Evolutionary conservation across 1,140 invertebrate species (phyloP).

Genomic region (Calycopis cecrops): DNA sequence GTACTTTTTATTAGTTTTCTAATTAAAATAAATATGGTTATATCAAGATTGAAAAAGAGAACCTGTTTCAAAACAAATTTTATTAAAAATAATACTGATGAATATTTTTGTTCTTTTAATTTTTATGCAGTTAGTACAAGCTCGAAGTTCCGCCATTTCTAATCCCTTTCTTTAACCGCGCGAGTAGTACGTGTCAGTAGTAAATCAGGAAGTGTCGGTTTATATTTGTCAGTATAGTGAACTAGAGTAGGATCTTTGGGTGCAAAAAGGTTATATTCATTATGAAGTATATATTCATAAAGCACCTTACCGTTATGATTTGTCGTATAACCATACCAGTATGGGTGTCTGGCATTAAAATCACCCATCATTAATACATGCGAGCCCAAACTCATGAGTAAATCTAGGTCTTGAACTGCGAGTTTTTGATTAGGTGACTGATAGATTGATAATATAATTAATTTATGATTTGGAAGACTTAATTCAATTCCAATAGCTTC

Average conservation of each 20-base stretch:
- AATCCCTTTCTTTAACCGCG: no score
- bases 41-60: no score
- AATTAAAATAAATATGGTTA: no score
- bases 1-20: no score
- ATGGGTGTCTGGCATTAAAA: constrained; percentile 1
- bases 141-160: no score
- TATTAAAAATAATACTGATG: no score
- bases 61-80: no score
- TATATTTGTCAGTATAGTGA: constrained; percentile 5
- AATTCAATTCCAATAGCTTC: background rate
- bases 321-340: background rate
- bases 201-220: background rate
- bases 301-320: constrained; percentile 5
- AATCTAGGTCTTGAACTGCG: background rate
- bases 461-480: background rate
- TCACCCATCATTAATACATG: background rate
- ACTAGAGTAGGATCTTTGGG: constrained; percentile 4
- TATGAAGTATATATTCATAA: background rate
- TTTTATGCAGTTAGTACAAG: no score
- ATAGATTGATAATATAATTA: background rate
- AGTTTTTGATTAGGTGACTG: background rate
- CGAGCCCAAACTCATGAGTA: background rate
- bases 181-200: background rate
- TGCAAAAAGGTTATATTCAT: constrained; percentile 1
- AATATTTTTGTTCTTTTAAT: no score